A percentile compares a stretch with the other conserved stretches of the same genome.
Evolutionary conservation across 2,113 vertebrate genomes (phyloP).

Genomic region (Phalacrocorax brasilianus): DNA sequence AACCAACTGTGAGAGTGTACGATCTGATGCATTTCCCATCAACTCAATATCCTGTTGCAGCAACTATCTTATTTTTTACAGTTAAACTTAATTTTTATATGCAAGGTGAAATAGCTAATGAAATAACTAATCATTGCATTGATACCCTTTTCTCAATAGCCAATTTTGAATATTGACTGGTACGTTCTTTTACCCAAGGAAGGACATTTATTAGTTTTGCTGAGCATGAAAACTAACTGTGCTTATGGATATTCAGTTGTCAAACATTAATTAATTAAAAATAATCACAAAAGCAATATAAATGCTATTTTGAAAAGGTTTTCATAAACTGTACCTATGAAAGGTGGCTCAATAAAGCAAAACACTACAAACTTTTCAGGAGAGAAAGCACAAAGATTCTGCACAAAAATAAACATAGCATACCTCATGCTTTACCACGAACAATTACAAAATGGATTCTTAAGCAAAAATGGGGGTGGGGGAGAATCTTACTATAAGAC

Average conservation of each 20-base stretch:
- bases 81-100: not conserved
- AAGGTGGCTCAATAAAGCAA: not conserved
- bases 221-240: not conserved
- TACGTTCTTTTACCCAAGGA: not conserved
- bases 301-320: not conserved
- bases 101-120: not conserved
- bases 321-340: not conserved
- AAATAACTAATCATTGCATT: not conserved
- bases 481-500: not conserved
- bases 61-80: not conserved
- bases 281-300: not conserved
- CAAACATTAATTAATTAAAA: not conserved
- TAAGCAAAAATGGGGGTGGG: not conserved
- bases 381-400: not conserved
- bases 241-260: not conserved
- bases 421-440: not conserved
- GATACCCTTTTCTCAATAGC: not conserved
- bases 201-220: not conserved
- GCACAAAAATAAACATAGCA: not conserved
- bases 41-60: not conserved
- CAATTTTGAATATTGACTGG: not conserved
- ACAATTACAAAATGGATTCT: not conserved
- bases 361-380: not conserved
- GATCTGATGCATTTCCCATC: not conserved
- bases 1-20: not conserved